Percentiles rank a stretch among this genome's conserved stretches.
These are phyloP conservation scores for Tipula confusa DNA, from an alignment of 2,888 invertebrate genomes.

Conservation along the genomic window DNA sequence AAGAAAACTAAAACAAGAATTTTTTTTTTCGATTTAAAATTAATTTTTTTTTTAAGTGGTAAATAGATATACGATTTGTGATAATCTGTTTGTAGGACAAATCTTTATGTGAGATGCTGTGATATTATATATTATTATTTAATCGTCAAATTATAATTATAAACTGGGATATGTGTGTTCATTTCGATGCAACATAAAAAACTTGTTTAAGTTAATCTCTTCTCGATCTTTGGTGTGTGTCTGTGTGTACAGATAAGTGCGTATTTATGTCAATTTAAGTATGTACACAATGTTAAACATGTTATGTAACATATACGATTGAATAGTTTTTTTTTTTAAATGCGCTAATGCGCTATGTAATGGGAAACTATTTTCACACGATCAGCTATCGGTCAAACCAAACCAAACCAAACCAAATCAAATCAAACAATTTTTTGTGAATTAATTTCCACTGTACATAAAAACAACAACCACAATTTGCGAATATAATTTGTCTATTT, in stretches of 20 bases:
- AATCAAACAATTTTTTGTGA: too few species aligned
- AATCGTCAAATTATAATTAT: background rate
- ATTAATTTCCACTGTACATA: too few species aligned
- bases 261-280: background rate
- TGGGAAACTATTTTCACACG: background rate
- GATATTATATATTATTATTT: background rate
- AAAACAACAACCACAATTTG: background rate
- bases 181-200: background rate
- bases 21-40: too few species aligned
- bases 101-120: background rate
- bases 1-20: background rate
- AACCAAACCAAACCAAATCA: background rate
- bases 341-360: background rate
- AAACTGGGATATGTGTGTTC: background rate
- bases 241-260: background rate
- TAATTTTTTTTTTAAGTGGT: background rate
- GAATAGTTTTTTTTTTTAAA: background rate
- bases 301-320: background rate
- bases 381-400: background rate
- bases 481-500: background rate
- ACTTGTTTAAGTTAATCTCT: background rate
- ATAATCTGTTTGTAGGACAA: background rate
- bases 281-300: background rate
- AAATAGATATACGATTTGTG: background rate
- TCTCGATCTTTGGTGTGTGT: background rate